A percentile compares a stretch with the other conserved stretches of the same genome.
Evolutionary conservation across 2,797 vertebrate species (phyloP).

Genomic region (Novumbra hubbsi): DNA sequence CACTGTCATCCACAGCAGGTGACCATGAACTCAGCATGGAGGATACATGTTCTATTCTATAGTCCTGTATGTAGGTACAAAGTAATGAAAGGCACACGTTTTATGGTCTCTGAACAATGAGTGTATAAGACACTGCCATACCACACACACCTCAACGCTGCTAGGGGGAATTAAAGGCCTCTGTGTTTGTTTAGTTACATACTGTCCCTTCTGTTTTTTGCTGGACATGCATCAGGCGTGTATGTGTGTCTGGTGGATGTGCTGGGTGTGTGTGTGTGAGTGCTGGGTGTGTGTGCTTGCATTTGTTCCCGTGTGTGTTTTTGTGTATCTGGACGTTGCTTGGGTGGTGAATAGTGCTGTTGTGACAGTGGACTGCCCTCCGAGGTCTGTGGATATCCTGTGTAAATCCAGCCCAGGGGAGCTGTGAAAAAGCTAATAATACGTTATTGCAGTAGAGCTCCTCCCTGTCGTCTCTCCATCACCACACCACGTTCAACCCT

Average conservation of each 20-base stretch:
- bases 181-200: conserved; percentile 2
- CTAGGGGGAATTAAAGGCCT: conserved; percentile 54
- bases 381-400: conserved; percentile 79
- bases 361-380: conserved; percentile 73
- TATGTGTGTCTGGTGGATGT: neutral
- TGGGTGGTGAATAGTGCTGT: conserved; percentile 58
- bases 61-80: conserved; percentile 1
- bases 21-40: neutral
- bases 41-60: conserved; percentile 12
- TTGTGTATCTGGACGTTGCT: conserved; percentile 52
- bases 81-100: conserved; percentile 30
- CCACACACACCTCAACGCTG: conserved; percentile 45
- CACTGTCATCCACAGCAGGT: conserved; percentile 8
- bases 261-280: conserved; percentile 12
- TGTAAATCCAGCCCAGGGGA: conserved; percentile 78
- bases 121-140: conserved; percentile 21
- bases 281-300: conserved; percentile 26
- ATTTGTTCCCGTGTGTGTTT: conserved; percentile 30
- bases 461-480: conserved; percentile 76
- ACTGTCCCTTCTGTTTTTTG: conserved; percentile 8
- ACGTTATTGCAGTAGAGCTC: conserved; percentile 80
- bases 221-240: no score
- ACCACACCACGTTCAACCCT: conserved; percentile 76
- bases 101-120: conserved; percentile 13
- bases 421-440: conserved; percentile 82